Conservation (phyloP, 2,888 invertebrate species). For the Oscheius sp. region DNA sequence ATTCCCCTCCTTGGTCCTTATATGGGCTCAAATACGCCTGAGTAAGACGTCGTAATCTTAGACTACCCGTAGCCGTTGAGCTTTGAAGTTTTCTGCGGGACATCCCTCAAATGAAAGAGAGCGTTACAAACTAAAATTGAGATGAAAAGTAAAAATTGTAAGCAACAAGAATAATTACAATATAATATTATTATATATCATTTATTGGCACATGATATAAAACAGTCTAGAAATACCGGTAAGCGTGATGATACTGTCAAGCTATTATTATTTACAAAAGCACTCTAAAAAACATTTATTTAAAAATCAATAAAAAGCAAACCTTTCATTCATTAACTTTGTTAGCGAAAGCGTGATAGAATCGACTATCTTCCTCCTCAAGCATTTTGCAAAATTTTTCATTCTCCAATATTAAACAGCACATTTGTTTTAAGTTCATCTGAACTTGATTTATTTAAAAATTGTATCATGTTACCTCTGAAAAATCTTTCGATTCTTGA, state of each 20-base stretch:
- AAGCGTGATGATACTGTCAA: no score
- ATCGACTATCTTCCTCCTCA: background rate
- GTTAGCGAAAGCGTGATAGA: conserved; percentile 8
- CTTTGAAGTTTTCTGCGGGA: background rate
- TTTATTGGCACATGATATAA: no score
- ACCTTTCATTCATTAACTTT: background rate
- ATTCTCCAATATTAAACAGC: conserved; percentile 1
- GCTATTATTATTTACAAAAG: no score
- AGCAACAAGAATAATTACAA: background rate
- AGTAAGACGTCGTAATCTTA: conserved; percentile 48
- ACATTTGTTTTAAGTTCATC: background rate
- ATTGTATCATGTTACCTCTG: no score
- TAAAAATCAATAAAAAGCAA: background rate
- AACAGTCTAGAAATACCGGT: no score
- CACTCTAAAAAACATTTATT: background rate
- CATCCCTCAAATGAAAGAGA: background rate
- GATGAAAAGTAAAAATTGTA: background rate
- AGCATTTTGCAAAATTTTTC: background rate
- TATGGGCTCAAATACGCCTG: conserved; percentile 66
- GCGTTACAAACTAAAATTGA: background rate
- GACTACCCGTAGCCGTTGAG: background rate
- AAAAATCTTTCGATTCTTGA: background rate
- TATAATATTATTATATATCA: background rate
- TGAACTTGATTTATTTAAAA: background rate
- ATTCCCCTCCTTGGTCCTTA: conserved; percentile 36